phyloP scores from a whole-genome alignment of 2,113 vertebrate genomes.

The Formicarius rufipectus region DNA sequence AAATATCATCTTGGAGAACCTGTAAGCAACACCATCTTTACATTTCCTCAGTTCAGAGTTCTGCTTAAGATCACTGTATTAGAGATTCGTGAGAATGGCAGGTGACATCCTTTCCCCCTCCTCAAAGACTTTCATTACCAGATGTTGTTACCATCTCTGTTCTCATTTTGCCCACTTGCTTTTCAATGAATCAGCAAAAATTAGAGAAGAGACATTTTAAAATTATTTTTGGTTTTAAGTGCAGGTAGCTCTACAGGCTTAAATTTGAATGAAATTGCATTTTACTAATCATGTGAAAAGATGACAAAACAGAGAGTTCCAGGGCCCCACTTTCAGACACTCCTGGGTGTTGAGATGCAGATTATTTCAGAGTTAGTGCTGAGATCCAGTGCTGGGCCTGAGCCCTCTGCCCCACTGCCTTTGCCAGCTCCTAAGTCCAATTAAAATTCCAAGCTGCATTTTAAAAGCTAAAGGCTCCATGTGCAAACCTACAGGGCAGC shows the following conservation, averaged over 20 bases:
- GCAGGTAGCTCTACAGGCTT: background rate
- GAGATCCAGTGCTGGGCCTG: background rate
- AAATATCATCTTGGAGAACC: background rate
- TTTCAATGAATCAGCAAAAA: background rate
- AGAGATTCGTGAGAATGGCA: background rate
- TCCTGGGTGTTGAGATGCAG: background rate
- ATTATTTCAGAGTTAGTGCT: background rate
- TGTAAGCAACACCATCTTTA: background rate
- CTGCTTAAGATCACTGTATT: background rate
- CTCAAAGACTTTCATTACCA: background rate
- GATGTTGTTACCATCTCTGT: background rate
- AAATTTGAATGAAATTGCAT: background rate
- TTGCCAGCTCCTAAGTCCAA: background rate
- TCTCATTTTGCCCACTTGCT: background rate
- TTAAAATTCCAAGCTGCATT: background rate
- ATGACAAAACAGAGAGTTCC: background rate
- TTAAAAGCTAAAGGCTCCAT: background rate
- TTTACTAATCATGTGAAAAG: background rate
- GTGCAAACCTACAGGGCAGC: background rate
- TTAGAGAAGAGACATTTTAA: background rate
- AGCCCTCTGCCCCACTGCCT: background rate
- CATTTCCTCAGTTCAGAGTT: background rate
- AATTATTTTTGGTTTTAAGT: background rate
- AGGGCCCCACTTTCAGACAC: background rate
- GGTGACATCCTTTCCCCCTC: accelerated